Evolutionary conservation across 2,888 invertebrate genomes (phyloP).

Genomic region (Drosophila pseudotakahashii): DNA sequence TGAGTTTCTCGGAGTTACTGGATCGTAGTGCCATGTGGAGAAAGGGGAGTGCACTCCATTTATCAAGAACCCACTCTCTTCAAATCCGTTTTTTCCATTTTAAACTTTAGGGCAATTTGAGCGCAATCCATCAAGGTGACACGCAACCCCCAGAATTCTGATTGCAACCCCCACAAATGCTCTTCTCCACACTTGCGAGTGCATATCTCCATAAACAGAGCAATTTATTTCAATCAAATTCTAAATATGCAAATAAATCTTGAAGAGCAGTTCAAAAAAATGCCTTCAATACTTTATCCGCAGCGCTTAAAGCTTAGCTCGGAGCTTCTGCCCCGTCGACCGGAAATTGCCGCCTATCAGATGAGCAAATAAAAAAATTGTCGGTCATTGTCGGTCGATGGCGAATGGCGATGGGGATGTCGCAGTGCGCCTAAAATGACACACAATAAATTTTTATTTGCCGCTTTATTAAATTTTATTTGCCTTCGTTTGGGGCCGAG

Average conservation of each 20-base stretch:
- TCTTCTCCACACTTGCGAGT: conserved; percentile 14
- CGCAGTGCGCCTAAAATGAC: conserved; percentile 66
- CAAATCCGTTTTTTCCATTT: conserved; percentile 28
- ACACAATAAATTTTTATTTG: conserved; percentile 77
- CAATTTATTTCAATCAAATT: conserved; percentile 76
- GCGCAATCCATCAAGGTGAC: conserved; percentile 58
- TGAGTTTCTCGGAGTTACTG: conserved; percentile 40
- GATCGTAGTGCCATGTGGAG: neutral
- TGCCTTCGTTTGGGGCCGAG: conserved; percentile 20
- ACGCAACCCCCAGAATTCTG: conserved; percentile 26
- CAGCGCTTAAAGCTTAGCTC: conserved; percentile 35
- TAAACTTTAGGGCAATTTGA: conserved; percentile 50
- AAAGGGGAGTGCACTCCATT: conserved; percentile 26
- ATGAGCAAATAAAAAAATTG: conserved; percentile 66
- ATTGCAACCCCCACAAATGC: conserved; percentile 15
- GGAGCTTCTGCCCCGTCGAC: conserved; percentile 12
- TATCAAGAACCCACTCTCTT: conserved; percentile 24
- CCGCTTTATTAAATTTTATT: conserved; percentile 76
- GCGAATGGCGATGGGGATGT: neutral
- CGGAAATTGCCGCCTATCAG: conserved; percentile 70
- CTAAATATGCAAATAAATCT: conserved; percentile 65
- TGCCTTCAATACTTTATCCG: conserved; percentile 6
- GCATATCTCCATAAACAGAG: conserved; percentile 57
- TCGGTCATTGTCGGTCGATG: conserved; percentile 55
- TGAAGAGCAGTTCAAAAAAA: conserved; percentile 13